phyloP scores from a whole-genome alignment of 2,113 vertebrate species.

The Tachuris rubrigastra region DNA sequence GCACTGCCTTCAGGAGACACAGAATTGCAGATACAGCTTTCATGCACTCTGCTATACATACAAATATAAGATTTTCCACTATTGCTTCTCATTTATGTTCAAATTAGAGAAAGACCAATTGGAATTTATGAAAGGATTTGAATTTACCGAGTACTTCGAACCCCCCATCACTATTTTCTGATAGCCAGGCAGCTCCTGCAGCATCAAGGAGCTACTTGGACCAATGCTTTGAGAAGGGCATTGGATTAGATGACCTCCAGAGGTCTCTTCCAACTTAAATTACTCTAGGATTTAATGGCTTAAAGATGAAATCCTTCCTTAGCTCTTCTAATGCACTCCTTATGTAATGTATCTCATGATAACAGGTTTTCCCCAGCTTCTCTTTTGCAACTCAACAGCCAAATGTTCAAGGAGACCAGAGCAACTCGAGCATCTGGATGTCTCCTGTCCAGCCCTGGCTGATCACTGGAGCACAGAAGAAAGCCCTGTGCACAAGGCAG shows the following conservation, averaged over 20 bases:
- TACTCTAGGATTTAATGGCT: conserved; percentile 27
- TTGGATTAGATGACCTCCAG: conserved; percentile 23
- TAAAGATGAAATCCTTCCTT: conserved; percentile 10
- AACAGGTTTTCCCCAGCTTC: background rate
- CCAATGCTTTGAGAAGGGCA: background rate
- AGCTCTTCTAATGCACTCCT: conserved; percentile 15
- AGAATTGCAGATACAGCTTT: background rate
- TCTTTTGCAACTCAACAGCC: background rate
- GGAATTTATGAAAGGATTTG: background rate
- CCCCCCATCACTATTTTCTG: background rate
- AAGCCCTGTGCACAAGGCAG: background rate
- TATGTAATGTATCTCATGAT: background rate
- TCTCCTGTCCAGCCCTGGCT: background rate
- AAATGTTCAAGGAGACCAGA: background rate
- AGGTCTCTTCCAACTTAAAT: conserved; percentile 8
- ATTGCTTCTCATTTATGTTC: background rate
- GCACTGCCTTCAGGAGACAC: background rate
- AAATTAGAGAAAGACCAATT: background rate
- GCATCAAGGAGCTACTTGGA: background rate
- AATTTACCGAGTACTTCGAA: background rate
- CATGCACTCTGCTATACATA: background rate
- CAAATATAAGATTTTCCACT: background rate
- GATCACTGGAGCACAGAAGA: background rate
- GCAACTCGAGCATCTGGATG: background rate
- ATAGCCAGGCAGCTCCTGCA: background rate